Evolutionary conservation across 1,140 invertebrate species (phyloP), one percentile per base, ranked within the genome.

Genomic region (Pseudomyrmex gracilis): DNA sequence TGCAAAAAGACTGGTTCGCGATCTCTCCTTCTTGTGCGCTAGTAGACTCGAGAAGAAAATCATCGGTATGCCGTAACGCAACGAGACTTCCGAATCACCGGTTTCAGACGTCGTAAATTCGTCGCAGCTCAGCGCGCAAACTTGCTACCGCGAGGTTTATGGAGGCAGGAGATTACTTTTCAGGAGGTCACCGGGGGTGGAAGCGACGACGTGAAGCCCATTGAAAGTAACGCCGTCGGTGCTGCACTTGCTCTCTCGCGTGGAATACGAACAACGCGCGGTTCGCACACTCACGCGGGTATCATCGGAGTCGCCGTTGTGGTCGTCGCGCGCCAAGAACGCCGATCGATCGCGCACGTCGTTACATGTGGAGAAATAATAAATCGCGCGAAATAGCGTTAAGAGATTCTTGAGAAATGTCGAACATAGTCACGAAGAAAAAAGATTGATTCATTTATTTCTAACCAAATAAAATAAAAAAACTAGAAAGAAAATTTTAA

Each of bases 161-260:
- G 88, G 84, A 83, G 34, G 76, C 88, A 90, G 86, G 90, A 90
- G 90, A 91, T 91, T 90, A 90, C 89, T 89, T 89, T 88, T 87
- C 76, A 89, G 82, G 78, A 82, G 88, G 84, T 89, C 86, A 87
- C 24, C 73, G 74, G 17, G 58, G 77, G 58, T 47, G 64, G 73
- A 84, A 76, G 70, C 64, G 66, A 61, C 45, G 73, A 86, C 68
- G 71, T 57, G 74, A 45, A 20, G 64, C 34, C 57, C 68, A 85
- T 73, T 82, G 64, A 83, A 82, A 71, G 66, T 82, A 85, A 63
- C 76, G 71, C 63, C 49, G 57, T 47, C 73, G 22, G 20, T 20
- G 22, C 77, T 55, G 55, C 58, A 60, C 55, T 20, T 22, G 47
- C 47, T 34, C 55, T 0, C 34, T 0, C 76, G 76, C 51, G 10